These are phyloP conservation scores for Acleris sparsana DNA, from an alignment of 2,888 invertebrate genomes.

Conservation along the genomic window DNA sequence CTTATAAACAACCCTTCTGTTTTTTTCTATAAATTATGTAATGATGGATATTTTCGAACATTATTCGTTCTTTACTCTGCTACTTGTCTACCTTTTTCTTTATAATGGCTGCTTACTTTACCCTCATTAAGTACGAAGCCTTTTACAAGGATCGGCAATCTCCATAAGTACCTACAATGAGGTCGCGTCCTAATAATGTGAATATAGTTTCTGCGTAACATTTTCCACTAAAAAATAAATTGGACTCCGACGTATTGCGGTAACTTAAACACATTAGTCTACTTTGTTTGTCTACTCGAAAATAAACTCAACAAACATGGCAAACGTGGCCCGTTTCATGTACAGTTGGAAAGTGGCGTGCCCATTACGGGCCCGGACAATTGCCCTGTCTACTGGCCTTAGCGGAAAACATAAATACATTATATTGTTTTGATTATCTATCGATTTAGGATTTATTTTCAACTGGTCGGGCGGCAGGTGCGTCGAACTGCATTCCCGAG, in stretches of 20 bases:
- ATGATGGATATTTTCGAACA: too few species aligned
- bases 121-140: slow-evolving; percentile 18
- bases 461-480: slow-evolving; percentile 64
- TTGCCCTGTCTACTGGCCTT: slow-evolving; percentile 17
- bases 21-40: too few species aligned
- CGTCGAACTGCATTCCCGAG: slow-evolving; percentile 73
- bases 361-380: slow-evolving; percentile 23
- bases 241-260: slow-evolving; percentile 33
- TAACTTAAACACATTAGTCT: slow-evolving; percentile 37
- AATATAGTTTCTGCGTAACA: slow-evolving; percentile 22
- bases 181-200: slow-evolving; percentile 20
- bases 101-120: neutral
- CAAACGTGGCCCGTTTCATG: slow-evolving; percentile 17
- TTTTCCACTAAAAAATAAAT: slow-evolving; percentile 35
- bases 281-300: slow-evolving; percentile 27
- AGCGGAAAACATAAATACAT: slow-evolving; percentile 26
- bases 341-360: slow-evolving; percentile 28
- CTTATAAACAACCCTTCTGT: too few species aligned
- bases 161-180: slow-evolving; percentile 1
- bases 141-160: slow-evolving; percentile 18
- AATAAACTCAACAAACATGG: slow-evolving; percentile 26
- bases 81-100: too few species aligned
- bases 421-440: slow-evolving; percentile 45
- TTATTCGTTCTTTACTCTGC: too few species aligned
- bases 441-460: slow-evolving; percentile 56